These are phyloP conservation scores for Taenioides sp. DNA, from an alignment of 2,797 vertebrate species.

Conservation along the genomic window DNA sequence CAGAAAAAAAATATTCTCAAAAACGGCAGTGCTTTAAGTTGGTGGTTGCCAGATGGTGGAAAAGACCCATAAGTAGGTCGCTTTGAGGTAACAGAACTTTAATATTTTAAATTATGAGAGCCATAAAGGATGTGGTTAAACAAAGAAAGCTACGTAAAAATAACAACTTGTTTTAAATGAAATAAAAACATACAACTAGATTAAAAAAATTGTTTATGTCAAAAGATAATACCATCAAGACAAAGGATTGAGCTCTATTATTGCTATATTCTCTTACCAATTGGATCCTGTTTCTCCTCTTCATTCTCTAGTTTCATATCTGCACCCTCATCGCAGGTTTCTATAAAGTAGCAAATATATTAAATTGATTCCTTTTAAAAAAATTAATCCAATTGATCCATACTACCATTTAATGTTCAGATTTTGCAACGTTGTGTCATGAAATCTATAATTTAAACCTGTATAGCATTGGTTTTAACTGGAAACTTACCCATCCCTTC, in stretches of 20 bases:
- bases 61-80: neutral
- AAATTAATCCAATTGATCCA: neutral
- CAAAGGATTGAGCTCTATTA: neutral
- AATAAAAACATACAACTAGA: too few species aligned
- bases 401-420: neutral
- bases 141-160: neutral
- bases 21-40: neutral
- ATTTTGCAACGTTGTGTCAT: slow-evolving; percentile 1
- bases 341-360: slow-evolving; percentile 40
- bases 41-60: slow-evolving; percentile 2
- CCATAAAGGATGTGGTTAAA: neutral
- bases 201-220: too few species aligned
- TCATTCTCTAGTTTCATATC: slow-evolving; percentile 51
- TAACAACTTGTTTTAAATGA: neutral
- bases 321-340: slow-evolving; percentile 35
- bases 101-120: slow-evolving; percentile 1
- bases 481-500: slow-evolving; percentile 58
- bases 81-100: neutral
- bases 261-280: slow-evolving; percentile 46
- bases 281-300: slow-evolving; percentile 44
- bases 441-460: neutral
- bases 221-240: too few species aligned
- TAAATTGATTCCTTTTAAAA: neutral
- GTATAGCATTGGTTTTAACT: neutral
- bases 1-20: neutral